A percentile compares a stretch with the other conserved stretches of the same genome.
Evolutionary conservation across 2,797 vertebrate species (phyloP).

Genomic region (Dipus sagitta): DNA sequence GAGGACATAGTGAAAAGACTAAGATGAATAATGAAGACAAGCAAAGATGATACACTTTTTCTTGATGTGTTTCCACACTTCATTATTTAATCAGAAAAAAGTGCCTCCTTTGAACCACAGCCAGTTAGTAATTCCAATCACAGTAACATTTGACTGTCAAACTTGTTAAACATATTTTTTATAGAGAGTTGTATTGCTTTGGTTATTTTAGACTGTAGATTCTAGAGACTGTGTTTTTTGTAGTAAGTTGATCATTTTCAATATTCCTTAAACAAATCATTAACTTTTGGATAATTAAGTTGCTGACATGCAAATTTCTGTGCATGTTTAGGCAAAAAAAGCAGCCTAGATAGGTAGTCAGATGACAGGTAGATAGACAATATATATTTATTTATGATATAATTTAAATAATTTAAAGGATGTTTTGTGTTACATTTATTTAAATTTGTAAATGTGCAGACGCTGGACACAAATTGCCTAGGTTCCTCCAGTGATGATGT

Average conservation of each 20-base stretch:
- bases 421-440: not conserved
- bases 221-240: not conserved
- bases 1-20: not conserved
- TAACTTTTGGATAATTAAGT: constrained; percentile 32
- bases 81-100: constrained; percentile 41
- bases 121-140: constrained; percentile 30
- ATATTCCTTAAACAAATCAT: constrained; percentile 43
- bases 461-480: not conserved
- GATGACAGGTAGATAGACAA: not conserved
- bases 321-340: not conserved
- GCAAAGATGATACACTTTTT: not conserved
- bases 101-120: not conserved
- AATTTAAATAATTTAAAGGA: constrained; percentile 3
- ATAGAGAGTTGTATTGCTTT: constrained; percentile 29
- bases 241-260: constrained; percentile 30
- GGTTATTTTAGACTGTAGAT: not conserved
- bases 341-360: not conserved
- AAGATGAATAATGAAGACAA: constrained; percentile 38
- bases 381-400: constrained; percentile 12
- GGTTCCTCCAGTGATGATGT: not conserved
- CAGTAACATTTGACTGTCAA: constrained; percentile 14
- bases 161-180: not conserved
- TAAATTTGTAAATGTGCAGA: not conserved
- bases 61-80: constrained; percentile 30
- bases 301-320: not conserved